Evolutionary conservation across 2,113 vertebrate species (phyloP).

Genomic region (Salminus brasiliensis): DNA sequence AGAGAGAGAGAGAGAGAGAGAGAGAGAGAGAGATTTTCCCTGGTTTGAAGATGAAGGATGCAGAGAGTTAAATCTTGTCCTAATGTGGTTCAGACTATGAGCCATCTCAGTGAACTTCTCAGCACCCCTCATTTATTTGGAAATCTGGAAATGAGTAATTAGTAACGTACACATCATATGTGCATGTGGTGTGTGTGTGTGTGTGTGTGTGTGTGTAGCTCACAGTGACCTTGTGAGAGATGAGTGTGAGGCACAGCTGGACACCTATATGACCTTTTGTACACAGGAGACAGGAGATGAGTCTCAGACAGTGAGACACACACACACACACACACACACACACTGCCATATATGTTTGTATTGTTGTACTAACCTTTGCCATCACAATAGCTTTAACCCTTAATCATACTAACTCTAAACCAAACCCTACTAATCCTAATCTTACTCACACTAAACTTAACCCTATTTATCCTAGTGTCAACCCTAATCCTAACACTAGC

Average conservation of each 20-base stretch:
- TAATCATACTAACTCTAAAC: too few relatives aligned
- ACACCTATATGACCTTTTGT: constrained; percentile 65
- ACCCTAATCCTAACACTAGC: too few relatives aligned
- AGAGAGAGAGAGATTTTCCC: not conserved
- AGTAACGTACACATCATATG: constrained; percentile 30
- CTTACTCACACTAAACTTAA: too few relatives aligned
- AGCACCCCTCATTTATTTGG: constrained; percentile 22
- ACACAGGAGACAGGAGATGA: constrained; percentile 14
- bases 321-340: constrained; percentile 18
- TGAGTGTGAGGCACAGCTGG: constrained; percentile 54
- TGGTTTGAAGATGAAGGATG: not conserved
- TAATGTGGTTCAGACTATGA: constrained; percentile 26
- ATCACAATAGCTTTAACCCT: too few relatives aligned
- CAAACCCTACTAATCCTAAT: too few relatives aligned
- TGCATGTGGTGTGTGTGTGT: constrained; percentile 42
- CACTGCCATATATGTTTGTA: not conserved
- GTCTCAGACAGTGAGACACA: constrained; percentile 38
- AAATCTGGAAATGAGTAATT: constrained; percentile 38
- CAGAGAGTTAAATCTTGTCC: not conserved
- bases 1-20: not conserved
- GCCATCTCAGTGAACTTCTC: constrained; percentile 22
- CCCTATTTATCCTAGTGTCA: too few relatives aligned
- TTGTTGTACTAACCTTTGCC: too few relatives aligned
- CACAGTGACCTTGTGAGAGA: constrained; percentile 54
- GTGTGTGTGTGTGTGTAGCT: constrained; percentile 31